Evolutionary conservation across 2,797 vertebrate species (phyloP), one percentile per base, ranked within the genome.

Genomic region (Merluccius polli): DNA sequence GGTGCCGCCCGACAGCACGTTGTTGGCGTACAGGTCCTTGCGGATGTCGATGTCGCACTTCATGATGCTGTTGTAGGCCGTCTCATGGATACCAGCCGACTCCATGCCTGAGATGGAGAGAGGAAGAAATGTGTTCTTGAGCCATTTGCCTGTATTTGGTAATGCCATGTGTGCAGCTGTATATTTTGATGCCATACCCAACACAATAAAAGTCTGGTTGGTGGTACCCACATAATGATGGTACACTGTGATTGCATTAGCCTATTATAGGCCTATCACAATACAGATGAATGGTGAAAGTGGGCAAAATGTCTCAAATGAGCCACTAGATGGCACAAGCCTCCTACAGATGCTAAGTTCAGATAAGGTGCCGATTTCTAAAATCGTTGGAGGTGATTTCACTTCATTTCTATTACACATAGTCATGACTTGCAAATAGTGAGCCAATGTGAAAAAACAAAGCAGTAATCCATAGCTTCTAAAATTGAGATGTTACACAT

Each of bases 31-130:
- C 75, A 99, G 92, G 80, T 99, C 98, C 91, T 99, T 99, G 71
- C 98, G 95, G 89, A 99, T 99, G 78, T 99, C 98, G 32, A 99
- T 98, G 93, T 99, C 98, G 0, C 98, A 99, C 90, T 99, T 99
- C 98, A 99, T 99, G 94, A 99, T 99, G 94, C 97, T 98, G 93
- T 99, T 99, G 94, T 98, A 99, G 65, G 98, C 98, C 0, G 98
- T 99, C 91, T 99, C 98, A 77, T 99, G 98, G 91, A 99, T 99
- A 13, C 97, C 98, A 0, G 97, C 97, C 0, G 97, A 99, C 84
- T 99, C 98, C 98, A 99, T 99, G 84, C 98, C 98, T 99, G 85
- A 12, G 41, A 59, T 73, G 75, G 71, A 44, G 18, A 78, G 29
- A 59, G 4, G n/a, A n/a, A 21, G n/a, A 24, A 33, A 24, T 8